These are phyloP conservation scores for Brienomyrus brachyistius DNA, from an alignment of 2,113 vertebrate genomes.

Conservation along the genomic window DNA sequence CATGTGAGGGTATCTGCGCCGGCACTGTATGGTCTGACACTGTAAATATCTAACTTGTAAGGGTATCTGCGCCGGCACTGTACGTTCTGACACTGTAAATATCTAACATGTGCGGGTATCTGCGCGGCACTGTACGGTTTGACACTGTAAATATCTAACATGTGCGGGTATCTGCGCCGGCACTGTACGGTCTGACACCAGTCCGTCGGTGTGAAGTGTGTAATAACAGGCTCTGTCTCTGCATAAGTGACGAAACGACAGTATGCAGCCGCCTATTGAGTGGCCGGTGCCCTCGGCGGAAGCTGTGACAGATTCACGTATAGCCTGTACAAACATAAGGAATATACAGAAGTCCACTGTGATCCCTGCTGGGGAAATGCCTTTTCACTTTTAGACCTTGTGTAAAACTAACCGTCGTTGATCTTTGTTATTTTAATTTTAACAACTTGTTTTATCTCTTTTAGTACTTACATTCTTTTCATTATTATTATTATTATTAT, in stretches of 20 bases:
- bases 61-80: no score
- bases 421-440: neutral
- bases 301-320: neutral
- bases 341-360: neutral
- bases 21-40: no score
- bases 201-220: conserved; percentile 36
- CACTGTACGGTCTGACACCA: conserved; percentile 33
- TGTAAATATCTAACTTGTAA: no score
- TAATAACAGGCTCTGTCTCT: conserved; percentile 28
- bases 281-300: neutral
- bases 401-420: neutral
- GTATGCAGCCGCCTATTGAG: conserved; percentile 24
- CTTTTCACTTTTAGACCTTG: neutral
- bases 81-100: no score
- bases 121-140: neutral
- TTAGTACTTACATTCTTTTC: neutral
- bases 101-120: no score
- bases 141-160: conserved; percentile 29
- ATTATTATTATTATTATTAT: neutral
- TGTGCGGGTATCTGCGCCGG: conserved; percentile 21
- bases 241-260: conserved; percentile 34
- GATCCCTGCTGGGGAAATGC: neutral
- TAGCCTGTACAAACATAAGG: neutral
- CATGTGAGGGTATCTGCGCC: neutral
- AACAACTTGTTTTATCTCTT: neutral